These are phyloP conservation scores for Drosophila gunungcola DNA, from an alignment of 1,140 invertebrate genomes.

Conservation along the genomic window DNA sequence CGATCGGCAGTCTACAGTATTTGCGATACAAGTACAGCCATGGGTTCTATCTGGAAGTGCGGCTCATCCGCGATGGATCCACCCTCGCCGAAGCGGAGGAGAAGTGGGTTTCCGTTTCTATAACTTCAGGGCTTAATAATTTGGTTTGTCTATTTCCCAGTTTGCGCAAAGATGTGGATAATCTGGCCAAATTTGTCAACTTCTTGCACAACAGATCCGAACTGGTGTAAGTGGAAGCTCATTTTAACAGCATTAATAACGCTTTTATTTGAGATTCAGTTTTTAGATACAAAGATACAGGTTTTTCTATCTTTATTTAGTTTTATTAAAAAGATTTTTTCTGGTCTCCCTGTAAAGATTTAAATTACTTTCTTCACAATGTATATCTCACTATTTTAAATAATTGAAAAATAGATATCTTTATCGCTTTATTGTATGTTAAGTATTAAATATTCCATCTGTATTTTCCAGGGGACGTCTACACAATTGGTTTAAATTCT, in stretches of 20 bases:
- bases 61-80: slow-evolving; percentile 60
- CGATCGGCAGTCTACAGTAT: slow-evolving; percentile 87
- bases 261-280: neutral
- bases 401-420: too few species aligned
- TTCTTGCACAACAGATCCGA: slow-evolving; percentile 73
- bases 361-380: too few species aligned
- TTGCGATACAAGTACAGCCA: slow-evolving; percentile 70
- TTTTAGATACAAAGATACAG: too few species aligned
- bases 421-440: too few species aligned
- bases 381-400: too few species aligned
- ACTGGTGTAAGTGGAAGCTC: slow-evolving; percentile 58
- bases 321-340: too few species aligned
- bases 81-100: slow-evolving; percentile 57
- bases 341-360: too few species aligned
- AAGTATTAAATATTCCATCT: neutral
- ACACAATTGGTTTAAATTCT: slow-evolving; percentile 74
- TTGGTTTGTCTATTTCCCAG: slow-evolving; percentile 22
- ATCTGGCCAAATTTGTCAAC: slow-evolving; percentile 65
- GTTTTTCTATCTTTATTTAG: neutral
- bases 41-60: slow-evolving; percentile 74
- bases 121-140: neutral
- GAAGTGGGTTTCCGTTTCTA: slow-evolving; percentile 50
- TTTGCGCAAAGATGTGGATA: slow-evolving; percentile 69
- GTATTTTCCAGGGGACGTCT: slow-evolving; percentile 28
- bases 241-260: neutral